These are phyloP conservation scores for Hydrocynus forskahlii DNA, from an alignment of 2,797 vertebrate genomes.

Conservation along the genomic window DNA sequence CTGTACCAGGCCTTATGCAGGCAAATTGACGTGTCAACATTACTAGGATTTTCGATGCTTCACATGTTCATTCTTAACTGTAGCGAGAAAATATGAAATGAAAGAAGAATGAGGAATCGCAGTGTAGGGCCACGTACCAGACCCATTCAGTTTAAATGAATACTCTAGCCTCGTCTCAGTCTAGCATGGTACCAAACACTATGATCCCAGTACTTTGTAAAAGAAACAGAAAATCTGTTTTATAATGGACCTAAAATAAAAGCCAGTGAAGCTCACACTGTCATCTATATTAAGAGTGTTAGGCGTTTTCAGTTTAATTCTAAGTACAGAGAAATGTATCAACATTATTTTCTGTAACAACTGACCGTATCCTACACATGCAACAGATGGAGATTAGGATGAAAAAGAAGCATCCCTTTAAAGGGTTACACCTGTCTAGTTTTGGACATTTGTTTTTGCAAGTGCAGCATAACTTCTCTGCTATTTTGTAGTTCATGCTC, in stretches of 20 bases:
- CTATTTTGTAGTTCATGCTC: neutral
- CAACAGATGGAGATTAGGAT: neutral
- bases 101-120: neutral
- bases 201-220: neutral
- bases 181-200: neutral
- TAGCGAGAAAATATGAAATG: neutral
- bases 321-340: neutral
- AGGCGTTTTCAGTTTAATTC: neutral
- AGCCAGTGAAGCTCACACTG: no score
- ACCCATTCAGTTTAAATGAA: neutral
- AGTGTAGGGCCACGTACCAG: neutral
- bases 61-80: no score
- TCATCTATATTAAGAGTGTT: neutral
- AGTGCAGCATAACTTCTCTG: neutral
- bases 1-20: no score
- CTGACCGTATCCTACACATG: neutral
- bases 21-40: no score
- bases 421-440: neutral
- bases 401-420: neutral
- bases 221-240: neutral
- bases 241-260: neutral
- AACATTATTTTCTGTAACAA: neutral
- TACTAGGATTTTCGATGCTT: no score
- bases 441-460: neutral
- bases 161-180: neutral